Base-by-base conservation (phyloP, 2,888 invertebrate species). In the Rhagium mordax region DNA sequence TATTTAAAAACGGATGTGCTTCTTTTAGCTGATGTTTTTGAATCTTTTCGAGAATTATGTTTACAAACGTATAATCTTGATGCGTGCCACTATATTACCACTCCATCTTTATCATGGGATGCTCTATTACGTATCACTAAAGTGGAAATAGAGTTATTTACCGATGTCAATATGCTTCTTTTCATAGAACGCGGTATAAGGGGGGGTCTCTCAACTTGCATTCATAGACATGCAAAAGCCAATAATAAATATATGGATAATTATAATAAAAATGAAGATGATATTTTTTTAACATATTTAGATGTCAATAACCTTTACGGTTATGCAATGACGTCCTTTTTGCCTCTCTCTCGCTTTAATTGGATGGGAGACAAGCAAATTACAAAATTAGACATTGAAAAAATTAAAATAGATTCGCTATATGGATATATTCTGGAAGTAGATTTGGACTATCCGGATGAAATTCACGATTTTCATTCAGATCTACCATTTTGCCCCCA, bases 1-100 rank as follows among this genome's bases (percentile, higher is more conserved):
- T 64, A 73, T 27, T 51, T 69, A 49, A 69, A 69, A 47, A 70
- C 71, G 7, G 76, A 73, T n/a, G 72, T 75, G 6, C 16, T 69
- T 10, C 62, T 76, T n/a, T 51, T 76, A 10, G 53, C 59, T 3
- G 59, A 29, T 5, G 27, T 59, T 5, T 59, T 59, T 15, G 59
- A 59, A 27, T 24, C 21, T 29, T 59, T 59, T 27, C 20, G 15
- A 16, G 24, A 29, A 59, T 24, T 49, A 29, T 59, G 24, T 24
- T 59, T 59, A 16, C 15, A 16, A 21, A 59, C 27, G 24, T 55
- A 59, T 59, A 59, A 59, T 24, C n/a, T 24, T 1, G 59, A 27
- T 15, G 7, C 7, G 10, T 29, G n/a, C 5, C 59, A 49, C 16
- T 49, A 49, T 16, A 16, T 49, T 16, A 49, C 49, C 5, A 49